Conservation (phyloP, 2,888 invertebrate genomes). For the Stenotaenia linearis region DNA sequence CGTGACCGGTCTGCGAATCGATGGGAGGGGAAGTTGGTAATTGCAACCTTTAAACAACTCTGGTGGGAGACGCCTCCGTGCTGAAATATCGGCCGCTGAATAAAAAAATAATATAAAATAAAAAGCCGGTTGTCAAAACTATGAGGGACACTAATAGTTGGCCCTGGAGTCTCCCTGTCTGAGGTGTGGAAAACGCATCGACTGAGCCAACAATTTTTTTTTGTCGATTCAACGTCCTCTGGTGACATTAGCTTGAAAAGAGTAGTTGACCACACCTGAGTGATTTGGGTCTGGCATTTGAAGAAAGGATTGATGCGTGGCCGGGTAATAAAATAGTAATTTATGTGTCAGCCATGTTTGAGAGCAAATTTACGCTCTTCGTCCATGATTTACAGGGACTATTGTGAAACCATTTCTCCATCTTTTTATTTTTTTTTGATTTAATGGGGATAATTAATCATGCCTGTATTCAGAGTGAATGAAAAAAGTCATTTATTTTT, state of each 20-base stretch:
- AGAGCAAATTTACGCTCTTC: not conserved
- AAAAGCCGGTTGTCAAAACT: not conserved
- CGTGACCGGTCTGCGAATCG: not conserved
- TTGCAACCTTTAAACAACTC: not conserved
- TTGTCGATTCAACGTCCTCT: not conserved
- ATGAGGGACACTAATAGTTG: not conserved
- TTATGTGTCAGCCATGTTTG: not conserved
- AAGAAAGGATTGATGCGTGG: not conserved
- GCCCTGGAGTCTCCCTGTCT: not conserved
- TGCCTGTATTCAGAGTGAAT: not conserved
- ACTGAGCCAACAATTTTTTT: not conserved
- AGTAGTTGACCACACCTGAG: not conserved
- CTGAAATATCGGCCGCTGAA: not conserved
- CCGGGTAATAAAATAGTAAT: not conserved
- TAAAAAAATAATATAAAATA: not conserved
- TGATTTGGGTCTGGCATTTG: not conserved
- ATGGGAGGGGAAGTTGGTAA: not conserved
- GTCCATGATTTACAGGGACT: not conserved
- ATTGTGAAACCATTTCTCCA: not conserved
- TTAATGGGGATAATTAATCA: not conserved
- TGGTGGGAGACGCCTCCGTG: not conserved
- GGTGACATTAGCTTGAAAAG: not conserved
- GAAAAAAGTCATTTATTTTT: not conserved
- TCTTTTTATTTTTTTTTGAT: not conserved
- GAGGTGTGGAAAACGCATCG: not conserved